phyloP scores from a whole-genome alignment of 1,140 invertebrate species.

The Drosophila funebris region DNA sequence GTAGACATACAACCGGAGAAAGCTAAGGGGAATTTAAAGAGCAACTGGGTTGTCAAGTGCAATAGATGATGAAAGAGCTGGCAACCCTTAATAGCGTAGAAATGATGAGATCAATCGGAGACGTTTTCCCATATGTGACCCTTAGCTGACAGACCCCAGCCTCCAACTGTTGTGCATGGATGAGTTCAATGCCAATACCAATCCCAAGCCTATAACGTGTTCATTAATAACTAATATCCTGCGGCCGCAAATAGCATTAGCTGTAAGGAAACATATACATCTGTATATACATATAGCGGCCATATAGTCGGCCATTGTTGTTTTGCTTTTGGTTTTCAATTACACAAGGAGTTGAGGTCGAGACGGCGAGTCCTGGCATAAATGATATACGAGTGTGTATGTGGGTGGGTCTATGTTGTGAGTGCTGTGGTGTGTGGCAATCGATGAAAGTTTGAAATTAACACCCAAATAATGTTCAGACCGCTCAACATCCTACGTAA shows the following conservation, averaged over 20 bases:
- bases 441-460: slow-evolving; percentile 82
- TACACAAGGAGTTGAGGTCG: slow-evolving; percentile 57
- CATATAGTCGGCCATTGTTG: slow-evolving; percentile 54
- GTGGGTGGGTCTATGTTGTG: slow-evolving; percentile 20
- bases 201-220: slow-evolving; percentile 52
- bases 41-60: slow-evolving; percentile 25
- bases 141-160: neutral
- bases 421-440: slow-evolving; percentile 28
- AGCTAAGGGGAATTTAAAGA: slow-evolving; percentile 42
- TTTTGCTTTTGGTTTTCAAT: slow-evolving; percentile 76
- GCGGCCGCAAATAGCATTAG: slow-evolving; percentile 75
- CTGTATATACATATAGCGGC: neutral
- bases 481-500: slow-evolving; percentile 54
- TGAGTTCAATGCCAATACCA: neutral
- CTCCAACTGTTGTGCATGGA: neutral
- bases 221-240: slow-evolving; percentile 81
- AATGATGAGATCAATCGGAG: slow-evolving; percentile 29
- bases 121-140: slow-evolving; percentile 1
- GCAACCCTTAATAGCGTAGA: slow-evolving; percentile 54
- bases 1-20: neutral
- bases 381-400: slow-evolving; percentile 34
- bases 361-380: neutral
- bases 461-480: slow-evolving; percentile 61
- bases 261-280: neutral
- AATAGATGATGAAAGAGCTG: slow-evolving; percentile 56